phyloP scores from a whole-genome alignment of 2,113 vertebrate genomes.

The Tautogolabrus adspersus region DNA sequence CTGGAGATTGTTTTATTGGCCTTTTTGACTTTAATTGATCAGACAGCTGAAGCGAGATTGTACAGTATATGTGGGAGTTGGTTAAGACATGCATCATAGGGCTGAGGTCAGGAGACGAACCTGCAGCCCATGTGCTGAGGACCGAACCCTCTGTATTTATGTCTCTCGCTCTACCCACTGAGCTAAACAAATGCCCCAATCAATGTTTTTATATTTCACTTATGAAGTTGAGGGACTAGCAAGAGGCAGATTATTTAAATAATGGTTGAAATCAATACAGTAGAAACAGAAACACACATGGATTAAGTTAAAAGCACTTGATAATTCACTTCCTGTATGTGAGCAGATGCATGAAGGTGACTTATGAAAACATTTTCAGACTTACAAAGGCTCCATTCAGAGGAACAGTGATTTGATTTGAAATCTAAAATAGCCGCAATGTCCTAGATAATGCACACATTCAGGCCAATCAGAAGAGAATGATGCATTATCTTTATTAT shows the following conservation, averaged over 20 bases:
- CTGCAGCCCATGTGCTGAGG: background rate
- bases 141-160: too few species aligned
- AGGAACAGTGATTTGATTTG: slow-evolving; percentile 15
- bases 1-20: too few species aligned
- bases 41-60: too few species aligned
- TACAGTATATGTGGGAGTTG: too few species aligned
- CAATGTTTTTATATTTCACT: too few species aligned
- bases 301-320: background rate
- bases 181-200: too few species aligned
- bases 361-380: background rate
- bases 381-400: background rate
- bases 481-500: background rate
- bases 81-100: too few species aligned
- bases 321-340: background rate
- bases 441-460: background rate
- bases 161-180: too few species aligned
- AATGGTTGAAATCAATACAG: background rate
- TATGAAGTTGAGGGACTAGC: background rate
- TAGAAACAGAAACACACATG: background rate
- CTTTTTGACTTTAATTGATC: too few species aligned
- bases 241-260: background rate
- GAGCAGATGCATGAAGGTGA: background rate
- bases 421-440: slow-evolving; percentile 3
- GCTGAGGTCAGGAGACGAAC: too few species aligned
- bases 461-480: background rate